A percentile compares a stretch with the other conserved stretches of the same genome.
phyloP scores from a whole-genome alignment of 2,113 vertebrate genomes.

The Mola mola region DNA sequence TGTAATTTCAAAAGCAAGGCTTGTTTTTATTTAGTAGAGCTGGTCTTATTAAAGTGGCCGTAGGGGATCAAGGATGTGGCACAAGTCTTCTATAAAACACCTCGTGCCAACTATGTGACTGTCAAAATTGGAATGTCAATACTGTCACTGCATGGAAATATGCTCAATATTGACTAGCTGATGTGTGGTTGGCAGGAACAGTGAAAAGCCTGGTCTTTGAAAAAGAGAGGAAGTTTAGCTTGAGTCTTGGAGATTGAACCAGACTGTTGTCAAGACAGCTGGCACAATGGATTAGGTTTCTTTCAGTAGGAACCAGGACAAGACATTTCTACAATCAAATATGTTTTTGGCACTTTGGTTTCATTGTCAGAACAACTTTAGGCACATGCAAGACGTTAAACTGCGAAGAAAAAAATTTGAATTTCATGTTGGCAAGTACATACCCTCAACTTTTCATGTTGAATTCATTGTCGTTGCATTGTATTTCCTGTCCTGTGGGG shows the following conservation, averaged over 20 bases:
- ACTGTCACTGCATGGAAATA: constrained; percentile 21
- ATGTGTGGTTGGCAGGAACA: constrained; percentile 13
- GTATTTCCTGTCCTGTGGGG: too few relatives aligned
- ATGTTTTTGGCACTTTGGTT: constrained; percentile 52
- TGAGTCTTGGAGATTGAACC: constrained; percentile 63
- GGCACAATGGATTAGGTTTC: constrained; percentile 37
- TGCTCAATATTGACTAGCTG: constrained; percentile 27
- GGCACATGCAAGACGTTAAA: constrained; percentile 5
- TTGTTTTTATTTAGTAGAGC: constrained; percentile 23
- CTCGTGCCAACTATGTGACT: constrained; percentile 27
- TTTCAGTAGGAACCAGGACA: constrained; percentile 26
- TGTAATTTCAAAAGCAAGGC: too few relatives aligned
- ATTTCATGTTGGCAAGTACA: too few relatives aligned
- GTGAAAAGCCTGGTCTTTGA: constrained; percentile 29
- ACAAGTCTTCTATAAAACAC: constrained; percentile 30
- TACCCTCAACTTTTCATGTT: too few relatives aligned
- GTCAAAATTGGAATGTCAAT: constrained; percentile 50
- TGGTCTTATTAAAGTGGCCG: constrained; percentile 24
- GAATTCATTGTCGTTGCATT: too few relatives aligned
- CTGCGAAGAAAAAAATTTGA: constrained; percentile 27
- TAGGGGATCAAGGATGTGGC: constrained; percentile 6
- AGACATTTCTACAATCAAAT: constrained; percentile 49
- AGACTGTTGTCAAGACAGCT: constrained; percentile 57
- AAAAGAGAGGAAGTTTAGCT: constrained; percentile 37
- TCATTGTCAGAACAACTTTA: constrained; percentile 44